Evolutionary conservation across 53 echinoderm and acorn worm species (phyloP).

Genomic region (Crossaster papposus): DNA sequence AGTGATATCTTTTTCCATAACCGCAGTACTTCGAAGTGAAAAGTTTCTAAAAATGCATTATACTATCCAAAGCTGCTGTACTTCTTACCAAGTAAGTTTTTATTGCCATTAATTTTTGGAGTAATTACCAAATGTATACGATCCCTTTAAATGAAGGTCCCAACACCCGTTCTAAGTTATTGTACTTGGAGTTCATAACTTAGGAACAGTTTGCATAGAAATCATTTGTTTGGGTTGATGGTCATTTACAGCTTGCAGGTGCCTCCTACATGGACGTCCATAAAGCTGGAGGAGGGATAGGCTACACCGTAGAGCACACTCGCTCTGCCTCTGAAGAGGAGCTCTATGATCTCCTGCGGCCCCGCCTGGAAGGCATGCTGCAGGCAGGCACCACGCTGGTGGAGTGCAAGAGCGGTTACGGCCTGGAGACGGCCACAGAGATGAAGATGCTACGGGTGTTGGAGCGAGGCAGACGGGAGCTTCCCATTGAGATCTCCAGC

Average conservation of each 20-base stretch:
- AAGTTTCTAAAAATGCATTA: no score
- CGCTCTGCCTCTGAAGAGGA: constrained; percentile 79
- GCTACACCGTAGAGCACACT: constrained; percentile 91
- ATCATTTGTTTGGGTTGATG: no score
- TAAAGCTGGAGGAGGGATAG: constrained; percentile 95
- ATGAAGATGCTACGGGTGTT: constrained; percentile 93
- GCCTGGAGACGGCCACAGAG: constrained; percentile 86
- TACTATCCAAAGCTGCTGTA: no score
- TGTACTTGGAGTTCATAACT: no score
- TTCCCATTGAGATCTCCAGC: constrained; percentile 94
- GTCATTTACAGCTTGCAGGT: constrained; percentile 78
- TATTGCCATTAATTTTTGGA: no score
- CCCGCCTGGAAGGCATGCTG: constrained; percentile 82
- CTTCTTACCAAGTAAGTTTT: no score
- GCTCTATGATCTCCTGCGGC: constrained; percentile 70
- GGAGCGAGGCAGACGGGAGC: constrained; percentile 76
- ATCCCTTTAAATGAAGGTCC: no score
- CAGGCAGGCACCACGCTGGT: constrained; percentile 87
- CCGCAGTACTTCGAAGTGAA: no score
- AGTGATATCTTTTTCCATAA: no score
- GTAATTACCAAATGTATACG: no score
- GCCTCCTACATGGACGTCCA: constrained; percentile 97
- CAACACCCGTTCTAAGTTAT: no score
- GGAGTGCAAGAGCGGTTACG: constrained; percentile 98
- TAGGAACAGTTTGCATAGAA: no score